Evolutionary conservation across 2,888 invertebrate species (phyloP).

Genomic region (Orchestes rusci): DNA sequence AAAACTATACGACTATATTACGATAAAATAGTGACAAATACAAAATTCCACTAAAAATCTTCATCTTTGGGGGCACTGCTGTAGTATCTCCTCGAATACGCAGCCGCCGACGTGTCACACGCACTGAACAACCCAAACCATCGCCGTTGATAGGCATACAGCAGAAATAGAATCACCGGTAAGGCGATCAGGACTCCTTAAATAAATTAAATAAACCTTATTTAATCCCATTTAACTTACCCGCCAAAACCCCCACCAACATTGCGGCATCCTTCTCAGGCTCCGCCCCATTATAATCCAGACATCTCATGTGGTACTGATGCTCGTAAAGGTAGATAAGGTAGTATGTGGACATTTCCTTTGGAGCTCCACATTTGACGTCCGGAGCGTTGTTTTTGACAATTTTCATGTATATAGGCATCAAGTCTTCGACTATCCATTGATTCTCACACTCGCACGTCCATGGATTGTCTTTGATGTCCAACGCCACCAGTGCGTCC

Average conservation of each 20-base stretch:
- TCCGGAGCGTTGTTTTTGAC: slow-evolving; percentile 41
- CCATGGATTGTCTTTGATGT: slow-evolving; percentile 68
- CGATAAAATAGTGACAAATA: not conserved
- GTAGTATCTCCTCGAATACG: slow-evolving; percentile 65
- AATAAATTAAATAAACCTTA: slow-evolving; percentile 22
- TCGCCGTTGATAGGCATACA: slow-evolving; percentile 57
- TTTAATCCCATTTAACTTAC: slow-evolving; percentile 35
- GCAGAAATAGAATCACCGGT: slow-evolving; percentile 54
- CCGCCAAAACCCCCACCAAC: slow-evolving; percentile 61
- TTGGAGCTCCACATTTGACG: slow-evolving; percentile 57
- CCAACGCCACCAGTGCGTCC: slow-evolving; percentile 59
- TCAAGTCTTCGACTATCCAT: slow-evolving; percentile 64
- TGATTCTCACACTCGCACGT: slow-evolving; percentile 73
- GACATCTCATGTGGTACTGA: slow-evolving; percentile 56
- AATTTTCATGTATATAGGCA: slow-evolving; percentile 47
- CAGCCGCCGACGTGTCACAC: slow-evolving; percentile 51
- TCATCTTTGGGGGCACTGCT: slow-evolving; percentile 54
- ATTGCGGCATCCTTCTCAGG: slow-evolving; percentile 64
- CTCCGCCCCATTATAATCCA: slow-evolving; percentile 55
- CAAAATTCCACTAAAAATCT: slow-evolving; percentile 38
- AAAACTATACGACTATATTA: too few relatives aligned
- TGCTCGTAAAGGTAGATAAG: slow-evolving; percentile 52
- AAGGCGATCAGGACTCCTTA: slow-evolving; percentile 60
- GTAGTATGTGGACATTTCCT: slow-evolving; percentile 54
- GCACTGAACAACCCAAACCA: slow-evolving; percentile 57